phyloP scores from a whole-genome alignment of 2,113 vertebrate genomes.

The Nesogale talazaci region DNA sequence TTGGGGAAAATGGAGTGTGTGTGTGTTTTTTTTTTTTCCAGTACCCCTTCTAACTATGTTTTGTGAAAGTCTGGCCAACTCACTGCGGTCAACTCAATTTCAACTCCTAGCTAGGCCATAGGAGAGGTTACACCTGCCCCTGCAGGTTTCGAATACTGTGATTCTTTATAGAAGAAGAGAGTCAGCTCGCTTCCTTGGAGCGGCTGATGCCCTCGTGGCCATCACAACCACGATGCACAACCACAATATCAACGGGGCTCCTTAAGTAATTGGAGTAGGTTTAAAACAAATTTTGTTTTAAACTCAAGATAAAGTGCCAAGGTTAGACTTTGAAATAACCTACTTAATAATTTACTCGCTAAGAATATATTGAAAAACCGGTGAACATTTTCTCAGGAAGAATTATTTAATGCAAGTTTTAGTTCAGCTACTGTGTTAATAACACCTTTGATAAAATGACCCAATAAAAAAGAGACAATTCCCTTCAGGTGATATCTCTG shows the following conservation, averaged over 20 bases:
- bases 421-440: neutral
- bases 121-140: too few species aligned
- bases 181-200: too few species aligned
- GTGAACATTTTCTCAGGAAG: constrained; percentile 29
- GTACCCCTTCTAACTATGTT: too few species aligned
- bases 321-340: neutral
- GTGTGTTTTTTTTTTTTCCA: too few species aligned
- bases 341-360: constrained; percentile 2
- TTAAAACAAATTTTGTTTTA: constrained; percentile 47
- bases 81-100: too few species aligned
- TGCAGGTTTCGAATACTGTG: too few species aligned
- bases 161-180: too few species aligned
- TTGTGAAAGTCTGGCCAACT: too few species aligned
- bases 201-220: neutral
- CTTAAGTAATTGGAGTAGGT: too few species aligned
- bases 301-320: neutral
- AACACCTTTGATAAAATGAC: neutral
- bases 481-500: constrained; percentile 41
- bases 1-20: too few species aligned
- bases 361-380: neutral
- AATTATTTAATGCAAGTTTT: constrained; percentile 31
- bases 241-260: too few species aligned
- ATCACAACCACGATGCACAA: neutral
- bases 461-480: constrained; percentile 51
- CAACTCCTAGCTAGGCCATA: too few species aligned